Evolutionary conservation across 2,113 vertebrate species (phyloP), one percentile per base, ranked within the genome.

Genomic region (Thomomys bottae): DNA sequence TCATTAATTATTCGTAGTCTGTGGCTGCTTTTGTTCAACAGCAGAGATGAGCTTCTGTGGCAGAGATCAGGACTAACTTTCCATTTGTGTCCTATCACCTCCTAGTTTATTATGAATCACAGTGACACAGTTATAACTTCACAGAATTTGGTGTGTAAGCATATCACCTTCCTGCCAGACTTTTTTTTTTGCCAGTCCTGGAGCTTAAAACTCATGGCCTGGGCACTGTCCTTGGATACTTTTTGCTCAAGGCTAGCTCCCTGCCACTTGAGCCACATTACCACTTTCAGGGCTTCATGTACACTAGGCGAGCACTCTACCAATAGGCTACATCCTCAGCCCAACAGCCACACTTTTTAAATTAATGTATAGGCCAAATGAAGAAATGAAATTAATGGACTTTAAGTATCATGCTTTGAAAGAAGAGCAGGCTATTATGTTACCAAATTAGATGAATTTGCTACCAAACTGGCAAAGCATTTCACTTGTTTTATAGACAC

Each of bases 311-410:
- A n/a, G n/a, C n/a, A n/a, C n/a, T n/a, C n/a, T n/a, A n/a, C n/a
- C n/a, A n/a, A n/a, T n/a, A n/a, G n/a, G n/a, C n/a, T n/a, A n/a
- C n/a, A n/a, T n/a, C n/a, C n/a, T n/a, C n/a, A n/a, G n/a, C n/a
- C n/a, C n/a, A 14, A 64, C 20, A 90, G 23, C n/a, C 34, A 23
- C 40, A 45, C 17, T 89, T 59, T 77, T 57, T n/a, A 68, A 54
- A 61, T 93, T 71, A 76, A 7, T 64, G 59, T 61, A 54, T 32
- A 63, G 5, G 21, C 57, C 71, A 80, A 77, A 86, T 40, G 28
- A 75, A 68, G 26, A 75, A 88, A 90, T 20, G 36, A 76, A 71
- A 79, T 28, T 71, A 82, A 83, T 72, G 42, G 42, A 75, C 23
- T 85, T 70, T 38, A 49, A 66, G 49, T 20, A 5, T 34, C 59